Base-by-base conservation (phyloP, 2,113 vertebrate genomes). In the Ondatra zibethicus region DNA sequence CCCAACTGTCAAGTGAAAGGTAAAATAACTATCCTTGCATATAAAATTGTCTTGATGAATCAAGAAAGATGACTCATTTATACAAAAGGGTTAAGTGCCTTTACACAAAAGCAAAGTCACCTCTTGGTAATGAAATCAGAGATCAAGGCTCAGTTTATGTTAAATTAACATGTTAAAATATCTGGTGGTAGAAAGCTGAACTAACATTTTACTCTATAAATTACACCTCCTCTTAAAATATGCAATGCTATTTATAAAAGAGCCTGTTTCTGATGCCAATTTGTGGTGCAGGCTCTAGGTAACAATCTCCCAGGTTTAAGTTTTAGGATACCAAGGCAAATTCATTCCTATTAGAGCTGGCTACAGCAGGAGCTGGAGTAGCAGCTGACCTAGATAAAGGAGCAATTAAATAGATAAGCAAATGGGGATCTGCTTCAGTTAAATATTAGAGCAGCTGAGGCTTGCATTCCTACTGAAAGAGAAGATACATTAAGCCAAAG, bases 381-480 rank as follows among this genome's bases (percentile, higher is more conserved):
- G 81, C 85, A 97, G 92, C 58, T 97, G 96, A 89, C 89, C 96
- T 96, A 87, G 0, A 76, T 91, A 95, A 95, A 89, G 45, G 66
- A 94, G 21, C 1, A 29, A 97, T 77, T 87, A 96, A 73, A 81
- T n/a, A 95, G 93, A 94, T 52, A 39, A n/a, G 85, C 94, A 97
- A 97, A 91, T 0, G n/a, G 95, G 75, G 96, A 85, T 80, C 92
- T 86, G 66, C 95, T 88, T 94, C 7, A 0, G 88, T 88, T 95
- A 96, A 91, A 87, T 16, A 96, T 81, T n/a, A 94, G 73, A 97
- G 94, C 87, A 93, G 89, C 84, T 97, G 87, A 92, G 55, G 88
- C 82, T 90, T 96, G 89, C 66, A 93, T 12, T 89, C 29, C 55
- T 77, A 78, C 47, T 89, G 70, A 89, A 96, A 3, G 10, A 72